Conservation (phyloP, 2,113 vertebrate species). For the Callipepla squamata region DNA sequence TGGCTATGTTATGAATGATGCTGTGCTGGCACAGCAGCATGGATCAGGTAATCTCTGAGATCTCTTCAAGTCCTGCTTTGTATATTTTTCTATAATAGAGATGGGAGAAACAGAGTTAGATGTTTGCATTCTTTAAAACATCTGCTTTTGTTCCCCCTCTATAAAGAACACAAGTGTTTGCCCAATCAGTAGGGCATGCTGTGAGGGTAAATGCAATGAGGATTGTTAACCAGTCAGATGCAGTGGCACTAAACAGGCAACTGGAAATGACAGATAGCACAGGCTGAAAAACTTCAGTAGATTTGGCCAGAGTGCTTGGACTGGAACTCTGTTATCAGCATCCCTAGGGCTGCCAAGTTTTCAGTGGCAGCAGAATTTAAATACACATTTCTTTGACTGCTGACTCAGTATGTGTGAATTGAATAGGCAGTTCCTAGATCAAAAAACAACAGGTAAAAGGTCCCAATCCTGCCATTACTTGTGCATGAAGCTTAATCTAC, state of each 20-base stretch:
- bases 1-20: neutral
- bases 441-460: neutral
- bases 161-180: neutral
- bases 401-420: constrained; percentile 56
- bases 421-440: constrained; percentile 14
- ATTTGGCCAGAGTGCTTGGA: constrained; percentile 31
- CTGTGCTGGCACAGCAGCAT: neutral
- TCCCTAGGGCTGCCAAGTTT: constrained; percentile 49
- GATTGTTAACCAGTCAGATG: neutral
- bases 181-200: neutral
- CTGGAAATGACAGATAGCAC: constrained; percentile 19
- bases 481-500: neutral
- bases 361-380: constrained; percentile 58
- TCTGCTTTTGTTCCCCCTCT: neutral
- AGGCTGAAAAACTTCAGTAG: constrained; percentile 20
- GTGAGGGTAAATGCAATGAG: neutral
- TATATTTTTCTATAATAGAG: neutral
- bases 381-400: constrained; percentile 51
- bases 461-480: neutral
- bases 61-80: neutral
- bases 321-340: constrained; percentile 49
- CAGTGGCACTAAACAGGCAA: neutral
- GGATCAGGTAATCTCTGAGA: neutral
- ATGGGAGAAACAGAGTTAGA: neutral
- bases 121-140: neutral